Percentiles rank a stretch among this genome's conserved stretches.
Evolutionary conservation across 2,113 vertebrate species (phyloP).

Genomic region (Lichenostomus cassidix): DNA sequence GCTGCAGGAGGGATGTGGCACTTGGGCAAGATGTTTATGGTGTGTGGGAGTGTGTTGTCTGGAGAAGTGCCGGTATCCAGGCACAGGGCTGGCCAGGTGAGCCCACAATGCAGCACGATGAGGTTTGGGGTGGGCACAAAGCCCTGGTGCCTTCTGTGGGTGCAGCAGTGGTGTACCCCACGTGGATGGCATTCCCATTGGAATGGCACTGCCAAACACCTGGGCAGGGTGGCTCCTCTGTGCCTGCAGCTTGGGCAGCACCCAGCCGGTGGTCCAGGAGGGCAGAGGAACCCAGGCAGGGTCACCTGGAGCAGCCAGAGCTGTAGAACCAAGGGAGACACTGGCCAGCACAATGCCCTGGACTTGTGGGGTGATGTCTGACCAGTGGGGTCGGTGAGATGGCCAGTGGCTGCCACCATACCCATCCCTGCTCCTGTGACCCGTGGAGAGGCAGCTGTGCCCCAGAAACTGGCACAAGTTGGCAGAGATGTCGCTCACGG

Average conservation of each 20-base stretch:
- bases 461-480: fast-evolving
- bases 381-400: neutral
- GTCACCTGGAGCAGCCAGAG: neutral
- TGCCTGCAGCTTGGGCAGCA: fast-evolving
- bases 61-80: constrained; percentile 48
- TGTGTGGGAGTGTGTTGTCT: constrained; percentile 42
- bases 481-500: fast-evolving
- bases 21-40: neutral
- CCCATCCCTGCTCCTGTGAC: neutral
- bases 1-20: neutral
- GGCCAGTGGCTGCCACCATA: fast-evolving
- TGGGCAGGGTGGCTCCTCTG: neutral
- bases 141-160: fast-evolving
- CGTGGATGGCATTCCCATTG: fast-evolving
- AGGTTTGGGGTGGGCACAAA: fast-evolving
- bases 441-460: fast-evolving
- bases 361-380: fast-evolving
- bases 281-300: neutral
- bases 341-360: fast-evolving
- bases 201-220: fast-evolving
- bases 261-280: fast-evolving
- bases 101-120: fast-evolving
- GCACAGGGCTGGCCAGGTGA: neutral
- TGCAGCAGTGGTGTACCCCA: fast-evolving
- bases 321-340: fast-evolving